These are phyloP conservation scores for Fukomys damarensis DNA, from an alignment of 2,113 vertebrate species.

Conservation along the genomic window DNA sequence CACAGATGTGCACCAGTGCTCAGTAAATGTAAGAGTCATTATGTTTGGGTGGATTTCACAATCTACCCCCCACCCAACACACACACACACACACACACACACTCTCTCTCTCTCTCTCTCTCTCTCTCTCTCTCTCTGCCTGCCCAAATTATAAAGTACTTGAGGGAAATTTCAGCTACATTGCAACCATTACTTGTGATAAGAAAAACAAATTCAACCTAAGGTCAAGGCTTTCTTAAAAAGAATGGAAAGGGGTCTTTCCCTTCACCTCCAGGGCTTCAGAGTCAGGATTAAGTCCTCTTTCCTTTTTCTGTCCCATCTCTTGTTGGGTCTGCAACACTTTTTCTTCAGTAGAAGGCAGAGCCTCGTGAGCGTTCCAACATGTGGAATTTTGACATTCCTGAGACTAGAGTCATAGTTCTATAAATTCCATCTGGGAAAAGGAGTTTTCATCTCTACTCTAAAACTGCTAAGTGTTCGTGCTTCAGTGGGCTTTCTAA, in stretches of 20 bases:
- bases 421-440: constrained; percentile 63
- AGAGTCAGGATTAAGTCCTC: background rate
- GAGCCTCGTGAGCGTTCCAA: background rate
- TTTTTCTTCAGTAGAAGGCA: constrained; percentile 54
- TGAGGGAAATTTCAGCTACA: constrained; percentile 11
- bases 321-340: constrained; percentile 20
- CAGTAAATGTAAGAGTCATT: background rate
- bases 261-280: background rate
- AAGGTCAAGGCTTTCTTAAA: background rate
- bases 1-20: background rate
- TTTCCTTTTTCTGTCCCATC: background rate
- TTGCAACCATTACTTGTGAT: background rate
- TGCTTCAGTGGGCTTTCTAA: background rate
- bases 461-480: background rate
- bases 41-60: background rate
- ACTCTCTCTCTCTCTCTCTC: too few species aligned
- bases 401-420: constrained; percentile 68
- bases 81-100: background rate
- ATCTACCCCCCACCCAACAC: too few species aligned
- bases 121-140: too few species aligned
- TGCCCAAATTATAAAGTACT: background rate
- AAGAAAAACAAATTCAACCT: background rate
- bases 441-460: constrained; percentile 59
- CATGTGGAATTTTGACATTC: constrained; percentile 53
- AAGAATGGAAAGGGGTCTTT: background rate